Conservation (phyloP, 2,113 vertebrate species). For the Dromaius novaehollandiae region DNA sequence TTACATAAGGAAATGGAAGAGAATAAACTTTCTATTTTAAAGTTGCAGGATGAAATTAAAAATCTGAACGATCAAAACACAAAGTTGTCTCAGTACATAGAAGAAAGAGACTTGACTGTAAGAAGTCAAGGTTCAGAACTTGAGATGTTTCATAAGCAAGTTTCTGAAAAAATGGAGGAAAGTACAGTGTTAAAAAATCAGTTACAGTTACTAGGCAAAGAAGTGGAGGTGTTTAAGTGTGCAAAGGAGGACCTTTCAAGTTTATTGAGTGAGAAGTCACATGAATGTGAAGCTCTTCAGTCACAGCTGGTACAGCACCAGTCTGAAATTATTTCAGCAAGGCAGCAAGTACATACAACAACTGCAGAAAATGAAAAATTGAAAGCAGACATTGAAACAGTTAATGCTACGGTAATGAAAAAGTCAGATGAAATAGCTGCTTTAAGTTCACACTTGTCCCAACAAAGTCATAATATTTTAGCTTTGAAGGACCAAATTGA, state of each 20-base stretch:
- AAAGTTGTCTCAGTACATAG: conserved; percentile 60
- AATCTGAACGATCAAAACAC: conserved; percentile 63
- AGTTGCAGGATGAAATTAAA: conserved; percentile 70
- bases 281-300: conserved; percentile 68
- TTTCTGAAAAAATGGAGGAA: conserved; percentile 72
- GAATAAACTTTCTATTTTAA: conserved; percentile 44
- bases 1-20: conserved; percentile 57
- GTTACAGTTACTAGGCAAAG: conserved; percentile 72
- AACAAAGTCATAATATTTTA: conserved; percentile 63
- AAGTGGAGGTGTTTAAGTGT: conserved; percentile 63
- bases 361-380: conserved; percentile 75
- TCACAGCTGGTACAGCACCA: conserved; percentile 62
- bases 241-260: conserved; percentile 67
- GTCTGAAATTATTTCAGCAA: conserved; percentile 64
- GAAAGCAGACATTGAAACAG: conserved; percentile 75
- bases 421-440: conserved; percentile 68
- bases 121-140: conserved; percentile 55
- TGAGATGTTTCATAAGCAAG: conserved; percentile 69
- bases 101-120: conserved; percentile 71
- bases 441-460: conserved; percentile 69
- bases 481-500: conserved; percentile 73
- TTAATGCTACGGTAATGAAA: conserved; percentile 26
- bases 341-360: conserved; percentile 68
- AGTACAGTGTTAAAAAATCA: conserved; percentile 67
- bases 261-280: conserved; percentile 53